Base-by-base conservation (phyloP, 2,888 invertebrate species). In the Clistopyga incitator region DNA sequence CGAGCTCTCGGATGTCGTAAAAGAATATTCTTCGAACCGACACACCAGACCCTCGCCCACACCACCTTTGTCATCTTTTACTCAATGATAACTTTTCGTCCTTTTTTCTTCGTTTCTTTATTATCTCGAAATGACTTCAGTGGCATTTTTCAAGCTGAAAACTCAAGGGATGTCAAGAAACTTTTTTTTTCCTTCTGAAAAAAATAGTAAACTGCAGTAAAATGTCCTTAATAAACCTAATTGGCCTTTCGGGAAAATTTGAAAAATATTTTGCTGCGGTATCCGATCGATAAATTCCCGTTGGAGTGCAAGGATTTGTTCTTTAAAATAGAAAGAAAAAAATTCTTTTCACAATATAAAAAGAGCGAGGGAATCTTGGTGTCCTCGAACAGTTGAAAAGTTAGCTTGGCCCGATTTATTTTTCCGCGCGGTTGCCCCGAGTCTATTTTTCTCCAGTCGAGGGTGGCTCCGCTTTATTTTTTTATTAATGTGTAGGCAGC, bases 401-500 rank as follows among this genome's bases (percentile, higher is more conserved):
- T 45, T 23, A n/a, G 10, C 29, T 38, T 65, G 11, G 8, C 15
- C n/a, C 23, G 56, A 54, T 81, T 45, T n/a, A 15, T 72, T 79
- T 81, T 79, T 70, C 52, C 56, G 64, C 61, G 59, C 52, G 50
- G 23, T 64, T 6, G 70, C 29, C 25, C 52, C 52, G 68, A 80
- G 72, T 45, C 82, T 59, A 34, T 67, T 85, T 84, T 80, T 85
- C 65, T 74, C n/a, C 59, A 74, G 78, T 70, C 68, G 80, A 81
- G 85, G 82, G 77, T 78, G 61, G 81, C 50, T 64, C 10, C 61
- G 38, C 25, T 76, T 67, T 59, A 50, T 78, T 75, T 79, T 75
- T 77, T 52, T 89, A 90, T 90, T 89, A 90, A 89, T 88, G 90
- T 88, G 88, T 61, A 81, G 59, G 68, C 45, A 56, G 84, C 84